These are phyloP conservation scores for Opisthograptis luteolata DNA, from an alignment of 2,888 invertebrate species.

Conservation along the genomic window DNA sequence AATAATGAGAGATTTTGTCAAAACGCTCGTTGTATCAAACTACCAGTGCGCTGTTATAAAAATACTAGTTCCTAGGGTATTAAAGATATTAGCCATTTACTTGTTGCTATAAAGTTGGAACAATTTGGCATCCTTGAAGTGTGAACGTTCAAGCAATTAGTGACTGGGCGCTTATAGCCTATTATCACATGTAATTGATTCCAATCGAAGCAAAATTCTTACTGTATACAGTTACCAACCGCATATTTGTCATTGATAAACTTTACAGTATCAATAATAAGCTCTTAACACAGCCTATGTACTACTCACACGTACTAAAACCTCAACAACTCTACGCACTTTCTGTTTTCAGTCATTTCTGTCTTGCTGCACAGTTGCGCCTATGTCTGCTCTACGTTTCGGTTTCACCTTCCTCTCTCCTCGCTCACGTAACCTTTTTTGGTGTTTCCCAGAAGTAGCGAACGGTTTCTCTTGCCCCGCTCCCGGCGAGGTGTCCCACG, in stretches of 20 bases:
- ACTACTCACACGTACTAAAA: conserved; percentile 20
- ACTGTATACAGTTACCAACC: conserved; percentile 16
- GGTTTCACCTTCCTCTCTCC: conserved; percentile 58
- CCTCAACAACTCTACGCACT: conserved; percentile 22
- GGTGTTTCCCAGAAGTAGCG: conserved; percentile 90
- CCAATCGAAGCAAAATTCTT: conserved; percentile 20
- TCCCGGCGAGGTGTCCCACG: conserved; percentile 91
- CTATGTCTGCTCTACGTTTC: conserved; percentile 50
- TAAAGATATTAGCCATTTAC: not conserved
- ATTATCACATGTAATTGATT: conserved; percentile 26
- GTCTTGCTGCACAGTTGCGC: conserved; percentile 42
- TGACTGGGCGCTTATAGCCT: conserved; percentile 13
- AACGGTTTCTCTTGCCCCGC: conserved; percentile 95
- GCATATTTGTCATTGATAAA: conserved; percentile 11
- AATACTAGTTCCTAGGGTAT: no score
- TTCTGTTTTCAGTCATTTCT: conserved; percentile 45
- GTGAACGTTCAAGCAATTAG: conserved; percentile 30
- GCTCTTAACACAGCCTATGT: not conserved
- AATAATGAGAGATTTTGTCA: no score
- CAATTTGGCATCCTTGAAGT: conserved; percentile 34
- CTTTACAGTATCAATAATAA: conserved; percentile 7
- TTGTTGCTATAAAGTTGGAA: conserved; percentile 2
- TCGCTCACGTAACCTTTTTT: conserved; percentile 65
- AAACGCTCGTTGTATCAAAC: no score
- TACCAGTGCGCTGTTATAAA: no score